Evolutionary conservation across 2,797 vertebrate species (phyloP), one percentile per base, ranked within the genome.

Genomic region (Sitta carolinensis): DNA sequence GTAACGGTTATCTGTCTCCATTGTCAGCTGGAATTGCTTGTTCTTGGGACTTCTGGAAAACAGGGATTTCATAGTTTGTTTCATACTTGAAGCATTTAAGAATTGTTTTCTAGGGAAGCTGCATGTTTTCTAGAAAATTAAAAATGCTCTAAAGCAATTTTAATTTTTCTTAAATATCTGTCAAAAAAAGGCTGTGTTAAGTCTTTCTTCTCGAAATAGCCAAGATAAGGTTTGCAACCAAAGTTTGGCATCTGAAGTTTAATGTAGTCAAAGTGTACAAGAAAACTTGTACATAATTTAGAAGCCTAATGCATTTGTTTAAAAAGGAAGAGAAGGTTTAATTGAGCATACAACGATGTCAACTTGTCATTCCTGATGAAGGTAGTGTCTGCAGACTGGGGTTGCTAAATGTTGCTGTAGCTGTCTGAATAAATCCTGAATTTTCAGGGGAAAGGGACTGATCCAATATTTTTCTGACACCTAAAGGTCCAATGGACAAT

Each of bases 331-430:
- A 97, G 66, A 94, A 79, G 92, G 95, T 97, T 97, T 97, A 98
- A 98, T 97, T 97, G 97, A 98, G 97, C 98, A 94, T 98, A 91
- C 75, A 95, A 58, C 67, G 78, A 48, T 91, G 95, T 97, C 97
- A 97, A 74, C 94, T 91, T 97, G 97, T 98, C 98, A 97, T 58
- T 95, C 68, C 32, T 45, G 84, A 64, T 81, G 82, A 90, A 96
- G 87, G 86, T 86, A 91, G 74, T 85, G 75, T 93, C 94, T 95
- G 75, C 88, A 96, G 84, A 81, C 51, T 87, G 78, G 67, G 78
- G 69, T 23, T 95, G 88, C 63, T 67, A 89, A 91, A 93, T 81
- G 52, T 89, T 87, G 34, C 72, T 74, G 38, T 47, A 85, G 55
- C 79, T 84, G 87, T 84, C 82, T 79, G 70, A 84, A 89, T 78